phyloP scores from a whole-genome alignment of 2,797 vertebrate genomes.

The Acestrorhynchus altus region DNA sequence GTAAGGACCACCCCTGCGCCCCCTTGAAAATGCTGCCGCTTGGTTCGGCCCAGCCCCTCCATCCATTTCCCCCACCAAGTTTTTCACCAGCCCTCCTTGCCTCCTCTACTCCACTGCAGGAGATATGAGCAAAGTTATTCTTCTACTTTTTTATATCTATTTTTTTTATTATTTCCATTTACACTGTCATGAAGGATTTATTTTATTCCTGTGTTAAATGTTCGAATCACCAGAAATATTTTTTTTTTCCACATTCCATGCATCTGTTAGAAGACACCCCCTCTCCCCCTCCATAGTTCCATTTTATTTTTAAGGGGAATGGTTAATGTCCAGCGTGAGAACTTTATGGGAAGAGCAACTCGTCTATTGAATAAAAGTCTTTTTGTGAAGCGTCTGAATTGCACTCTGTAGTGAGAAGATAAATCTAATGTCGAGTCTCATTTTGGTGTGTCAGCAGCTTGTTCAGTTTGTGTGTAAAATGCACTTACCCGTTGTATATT shows the following conservation, averaged over 20 bases:
- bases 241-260: conserved; percentile 93
- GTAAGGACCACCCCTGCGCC: conserved; percentile 76
- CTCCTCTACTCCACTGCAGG: conserved; percentile 79
- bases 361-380: conserved; percentile 75
- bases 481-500: conserved; percentile 95
- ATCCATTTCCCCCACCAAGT: conserved; percentile 70
- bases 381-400: conserved; percentile 96
- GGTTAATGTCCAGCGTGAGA: conserved; percentile 84
- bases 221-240: conserved; percentile 82
- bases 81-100: conserved; percentile 87
- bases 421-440: conserved; percentile 89
- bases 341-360: conserved; percentile 76
- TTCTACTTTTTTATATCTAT: conserved; percentile 60
- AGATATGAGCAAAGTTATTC: conserved; percentile 77
- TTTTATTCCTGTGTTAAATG: conserved; percentile 87
- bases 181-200: conserved; percentile 95
- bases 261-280: conserved; percentile 77
- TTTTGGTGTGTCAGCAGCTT: conserved; percentile 88
- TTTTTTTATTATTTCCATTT: conserved; percentile 59
- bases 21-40: conserved; percentile 22
- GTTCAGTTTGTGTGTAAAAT: conserved; percentile 90
- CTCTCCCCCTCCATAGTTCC: conserved; percentile 51
- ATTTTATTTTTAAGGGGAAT: conserved; percentile 88
- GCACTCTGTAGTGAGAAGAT: conserved; percentile 95
- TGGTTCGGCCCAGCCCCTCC: conserved; percentile 31